phyloP scores from a whole-genome alignment of 2,888 invertebrate species.

The Thysanoteuthis rhombus region DNA sequence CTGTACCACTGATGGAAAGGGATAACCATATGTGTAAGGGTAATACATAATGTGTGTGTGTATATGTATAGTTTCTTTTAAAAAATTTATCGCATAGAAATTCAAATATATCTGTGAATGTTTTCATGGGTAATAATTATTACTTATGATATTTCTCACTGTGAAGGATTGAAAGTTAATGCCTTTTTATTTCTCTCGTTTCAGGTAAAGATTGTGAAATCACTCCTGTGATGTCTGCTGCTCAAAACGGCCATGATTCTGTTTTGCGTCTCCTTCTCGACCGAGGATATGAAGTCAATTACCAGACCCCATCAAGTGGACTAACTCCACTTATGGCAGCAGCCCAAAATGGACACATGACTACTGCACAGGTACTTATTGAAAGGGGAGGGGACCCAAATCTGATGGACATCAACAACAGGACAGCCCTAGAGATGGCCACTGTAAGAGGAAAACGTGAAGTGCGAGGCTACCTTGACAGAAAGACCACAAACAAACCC shows the following conservation, averaged over 20 bases:
- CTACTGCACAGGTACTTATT: constrained; percentile 66
- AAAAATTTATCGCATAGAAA: too few relatives aligned
- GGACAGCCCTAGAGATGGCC: constrained; percentile 67
- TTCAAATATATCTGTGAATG: too few relatives aligned
- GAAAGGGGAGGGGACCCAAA: constrained; percentile 67
- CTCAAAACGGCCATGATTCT: constrained; percentile 65
- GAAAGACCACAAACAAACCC: constrained; percentile 65
- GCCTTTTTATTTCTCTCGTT: constrained; percentile 15
- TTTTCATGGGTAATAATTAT: too few relatives aligned
- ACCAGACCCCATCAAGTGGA: constrained; percentile 62
- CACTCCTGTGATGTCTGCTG: constrained; percentile 65
- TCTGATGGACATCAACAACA: constrained; percentile 61
- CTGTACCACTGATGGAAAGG: too few relatives aligned
- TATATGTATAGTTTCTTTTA: too few relatives aligned
- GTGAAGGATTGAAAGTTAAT: background rate
- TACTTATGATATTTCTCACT: too few relatives aligned
- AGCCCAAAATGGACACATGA: constrained; percentile 67
- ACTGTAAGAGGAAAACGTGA: constrained; percentile 57
- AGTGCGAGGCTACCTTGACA: constrained; percentile 63
- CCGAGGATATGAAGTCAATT: constrained; percentile 64
- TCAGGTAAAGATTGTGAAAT: constrained; percentile 62
- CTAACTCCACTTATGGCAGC: constrained; percentile 67
- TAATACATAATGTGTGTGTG: too few relatives aligned
- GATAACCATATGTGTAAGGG: too few relatives aligned
- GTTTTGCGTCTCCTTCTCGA: constrained; percentile 64